Evolutionary conservation across 1,140 invertebrate species (phyloP), one percentile per base, ranked within the genome.

Genomic region (Monomorium pharaonis): DNA sequence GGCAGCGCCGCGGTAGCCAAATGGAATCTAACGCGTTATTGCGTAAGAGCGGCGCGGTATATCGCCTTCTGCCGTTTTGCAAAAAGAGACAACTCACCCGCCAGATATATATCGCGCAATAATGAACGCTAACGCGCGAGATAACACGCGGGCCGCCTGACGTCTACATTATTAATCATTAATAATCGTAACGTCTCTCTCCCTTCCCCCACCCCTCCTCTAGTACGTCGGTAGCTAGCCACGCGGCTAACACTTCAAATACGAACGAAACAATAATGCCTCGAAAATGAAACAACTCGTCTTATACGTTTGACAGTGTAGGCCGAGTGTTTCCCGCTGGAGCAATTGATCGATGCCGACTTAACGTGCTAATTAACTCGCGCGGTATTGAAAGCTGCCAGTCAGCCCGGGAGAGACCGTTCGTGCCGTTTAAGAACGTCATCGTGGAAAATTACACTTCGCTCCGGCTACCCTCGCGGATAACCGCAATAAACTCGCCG

Each of bases 361-460:
- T 47, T 74, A 74, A 74, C 78, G 67, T 83, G 78, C 65, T 83
- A 83, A 83, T 83, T 74, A 83, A 69, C 87, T 91, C 86, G 76
- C 83, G 77, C 72, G 63, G 14, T 72, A 83, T 72, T 83, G 78
- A 83, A 83, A 83, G 67, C 67, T 84, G 70, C 60, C 74, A 91
- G 87, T 91, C 88, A 81, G 72, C 21, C n/a, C 58, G 14, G 30
- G 14, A 10, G 30, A 9, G 21, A 70, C 54, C 51, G 49, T 81
- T 69, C 77, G 47, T 24, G 30, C 27, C 37, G 67, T 67, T 80
- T 62, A 72, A 72, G 67, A 72, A 72, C 77, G 62, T 80, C 56
- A 51, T 65, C 67, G 67, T 70, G 9, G 51, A 58, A 72, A 83
- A 83, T 83, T 72, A 74, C 12, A 30, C 58, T 27, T 9, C 37